Base-by-base conservation (phyloP, 2,113 vertebrate genomes). In the Tichodroma muraria region DNA sequence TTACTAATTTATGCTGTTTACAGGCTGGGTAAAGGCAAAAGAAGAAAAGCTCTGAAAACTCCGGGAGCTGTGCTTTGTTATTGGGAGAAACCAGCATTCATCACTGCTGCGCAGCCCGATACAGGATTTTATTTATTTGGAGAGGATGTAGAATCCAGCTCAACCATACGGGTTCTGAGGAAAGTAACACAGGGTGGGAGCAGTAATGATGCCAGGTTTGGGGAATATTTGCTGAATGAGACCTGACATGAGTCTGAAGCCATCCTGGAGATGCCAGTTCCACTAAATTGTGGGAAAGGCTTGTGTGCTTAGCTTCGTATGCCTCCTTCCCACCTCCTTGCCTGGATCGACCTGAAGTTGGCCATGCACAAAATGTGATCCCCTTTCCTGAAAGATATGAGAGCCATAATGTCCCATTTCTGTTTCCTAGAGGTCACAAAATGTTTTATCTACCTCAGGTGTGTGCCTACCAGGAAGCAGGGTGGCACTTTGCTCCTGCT, bases 1-100 rank as follows among this genome's bases (percentile, higher is more conserved):
- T 97, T 96, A 91, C 94, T 96, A 80, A 96, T 94, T 95, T 96
- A 93, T 90, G 89, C 79, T 95, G 76, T 84, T 96, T 92, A 91
- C 85, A 90, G 95, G 61, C 35, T 54, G 44, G 50, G 44, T 25
- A 92, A 80, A 33, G 59, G 86, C 60, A 25, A 79, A 80, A 88
- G 80, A 75, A 96, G 56, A 91, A 64, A 73, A 75, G 68, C 52
- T 45, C 76, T 83, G 69, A 90, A 85, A 95, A 93, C 47, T 95
- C 82, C 28, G 53, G 84, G 80, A 82, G 50, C 84, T 90, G 40
- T 68, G 64, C 73, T 68, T 94, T 64, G 40, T 90, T 94, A 10
- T 65, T 75, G 78, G 92, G 50, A 88, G 73, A 87, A 93, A 49
- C 9, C 60, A 49, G 30, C 23, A 52, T 65, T 81, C 23, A 10